Percentiles rank a stretch among this genome's conserved stretches.
These are phyloP conservation scores for Agapornis roseicollis DNA, from an alignment of 2,113 vertebrate genomes.

Conservation along the genomic window DNA sequence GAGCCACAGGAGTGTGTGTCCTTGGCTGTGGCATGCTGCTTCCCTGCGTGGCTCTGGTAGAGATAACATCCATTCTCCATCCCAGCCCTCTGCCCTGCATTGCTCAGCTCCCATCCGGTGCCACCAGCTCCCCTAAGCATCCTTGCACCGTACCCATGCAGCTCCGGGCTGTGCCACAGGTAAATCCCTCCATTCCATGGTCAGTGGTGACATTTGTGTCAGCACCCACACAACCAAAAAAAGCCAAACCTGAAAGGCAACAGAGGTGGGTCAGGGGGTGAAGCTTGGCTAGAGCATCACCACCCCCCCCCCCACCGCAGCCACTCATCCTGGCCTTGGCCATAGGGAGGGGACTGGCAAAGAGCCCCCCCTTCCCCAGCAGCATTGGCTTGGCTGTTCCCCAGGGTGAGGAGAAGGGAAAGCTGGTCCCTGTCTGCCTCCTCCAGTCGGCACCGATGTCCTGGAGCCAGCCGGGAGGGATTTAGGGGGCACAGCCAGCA, in stretches of 20 bases:
- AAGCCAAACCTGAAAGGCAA: neutral
- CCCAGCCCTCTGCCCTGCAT: neutral
- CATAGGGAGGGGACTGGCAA: neutral
- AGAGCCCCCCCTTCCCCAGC: neutral
- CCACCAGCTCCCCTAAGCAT: rapidly evolving
- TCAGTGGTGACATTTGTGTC: neutral
- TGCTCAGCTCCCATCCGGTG: rapidly evolving
- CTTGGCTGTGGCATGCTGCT: neutral
- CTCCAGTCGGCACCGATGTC: neutral
- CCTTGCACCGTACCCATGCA: neutral
- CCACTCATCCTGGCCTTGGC: neutral
- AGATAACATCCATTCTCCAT: neutral
- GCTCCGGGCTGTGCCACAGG: neutral
- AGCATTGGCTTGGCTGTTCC: neutral
- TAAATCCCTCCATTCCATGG: neutral
- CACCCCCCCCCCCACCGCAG: rapidly evolving
- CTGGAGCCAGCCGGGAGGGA: rapidly evolving
- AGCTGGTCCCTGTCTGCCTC: neutral
- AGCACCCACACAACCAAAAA: neutral
- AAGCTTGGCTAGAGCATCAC: neutral
- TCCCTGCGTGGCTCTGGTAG: rapidly evolving
- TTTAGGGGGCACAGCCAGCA: neutral
- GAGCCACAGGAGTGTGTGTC: rapidly evolving
- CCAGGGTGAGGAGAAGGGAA: neutral
- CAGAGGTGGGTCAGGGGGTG: rapidly evolving